Evolutionary conservation across 2,888 invertebrate species (phyloP), one percentile per base, ranked within the genome.

Genomic region (Rotaria macrura): DNA sequence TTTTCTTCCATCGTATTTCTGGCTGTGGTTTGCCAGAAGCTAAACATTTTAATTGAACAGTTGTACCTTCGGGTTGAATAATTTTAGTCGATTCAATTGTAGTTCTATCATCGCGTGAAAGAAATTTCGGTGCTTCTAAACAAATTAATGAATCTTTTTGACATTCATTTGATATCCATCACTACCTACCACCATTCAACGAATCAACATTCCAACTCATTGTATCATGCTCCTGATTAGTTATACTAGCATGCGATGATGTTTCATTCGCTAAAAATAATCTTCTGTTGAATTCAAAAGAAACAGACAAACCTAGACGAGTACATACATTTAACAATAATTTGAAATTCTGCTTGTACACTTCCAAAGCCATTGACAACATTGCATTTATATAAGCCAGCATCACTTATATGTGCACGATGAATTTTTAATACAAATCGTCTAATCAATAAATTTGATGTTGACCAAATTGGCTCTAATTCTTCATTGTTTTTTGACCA

Each of bases 401-500:
- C 79, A 43, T 79, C 79, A 43, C 1, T n/a, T 79, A 79, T 5
- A n/a, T 79, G 40, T 79, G 14, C 25, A 12, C 17, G 40, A 43
- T 43, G 79, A 43, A 79, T 43, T 79, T 79, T 79, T 79, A 79
- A 79, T 43, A 79, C 23, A 43, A 79, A 79, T n/a, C 79, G 43
- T 79, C n/a, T 40, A 20, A 79, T 79, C 20, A 65, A 34, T 29
- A 65, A 7, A 43, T 43, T 43, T n/a, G 43, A 12, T 40, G 40
- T 23, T 79, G 79, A 14, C 79, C 79, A 79, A 12, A 43, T 43
- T 2, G 79, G 43, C 43, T 79, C 79, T n/a, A 79, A 43, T 12
- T 79, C 79, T 79, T 79, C 79, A 43, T 79, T 79, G 43, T 79
- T 79, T 79, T 79, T 79, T 12, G 40, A 79, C 79, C 79, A 79